Evolutionary conservation across 2,113 vertebrate genomes (phyloP), one percentile per base, ranked within the genome.

Genomic region (Prolemur simus): DNA sequence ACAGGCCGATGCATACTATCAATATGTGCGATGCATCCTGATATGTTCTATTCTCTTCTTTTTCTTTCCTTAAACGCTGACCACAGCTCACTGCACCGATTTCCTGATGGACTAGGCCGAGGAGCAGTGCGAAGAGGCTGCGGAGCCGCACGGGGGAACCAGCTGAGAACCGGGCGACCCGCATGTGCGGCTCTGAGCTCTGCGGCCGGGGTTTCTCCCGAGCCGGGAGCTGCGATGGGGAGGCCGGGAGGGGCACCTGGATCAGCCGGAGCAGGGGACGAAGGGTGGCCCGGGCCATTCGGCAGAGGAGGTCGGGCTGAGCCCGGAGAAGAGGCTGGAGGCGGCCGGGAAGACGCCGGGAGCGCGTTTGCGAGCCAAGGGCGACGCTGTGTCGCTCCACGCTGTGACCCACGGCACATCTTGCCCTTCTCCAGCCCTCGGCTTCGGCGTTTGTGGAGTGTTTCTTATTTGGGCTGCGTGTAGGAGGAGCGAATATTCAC

Each of bases 331-430:
- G 1, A n/a, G n/a, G 27, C 13, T 6, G 5, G 66, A 73, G 54
- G 49, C 13, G 32, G 4, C 32, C 1, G 2, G 49, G 64, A 69
- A n/a, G 11, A 20, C 0, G 2, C n/a, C 20, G 13, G 85, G 27
- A 63, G 4, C 2, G 3, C 6, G 1, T 9, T 60, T 52, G 10
- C 39, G 15, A 0, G 23, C 2, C 0, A 0, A 49, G 2, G 63
- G 37, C 13, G 13, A 32, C n/a, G 21, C 2, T 9, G 32, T 1
- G 3, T 81, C 64, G 12, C 21, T 18, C 12, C 3, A 56, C 6
- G 2, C 20, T 56, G 20, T 18, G 86, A 54, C 29, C 52, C 66
- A 21, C 4, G 32, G 82, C n/a, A n/a, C 34, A 64, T 21, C 45
- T 6, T 3, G 20, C 0, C 0, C 29, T 8, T 66, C 60, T 21